phyloP scores from a whole-genome alignment of 2,113 vertebrate genomes.

The Urocolius indicus region DNA sequence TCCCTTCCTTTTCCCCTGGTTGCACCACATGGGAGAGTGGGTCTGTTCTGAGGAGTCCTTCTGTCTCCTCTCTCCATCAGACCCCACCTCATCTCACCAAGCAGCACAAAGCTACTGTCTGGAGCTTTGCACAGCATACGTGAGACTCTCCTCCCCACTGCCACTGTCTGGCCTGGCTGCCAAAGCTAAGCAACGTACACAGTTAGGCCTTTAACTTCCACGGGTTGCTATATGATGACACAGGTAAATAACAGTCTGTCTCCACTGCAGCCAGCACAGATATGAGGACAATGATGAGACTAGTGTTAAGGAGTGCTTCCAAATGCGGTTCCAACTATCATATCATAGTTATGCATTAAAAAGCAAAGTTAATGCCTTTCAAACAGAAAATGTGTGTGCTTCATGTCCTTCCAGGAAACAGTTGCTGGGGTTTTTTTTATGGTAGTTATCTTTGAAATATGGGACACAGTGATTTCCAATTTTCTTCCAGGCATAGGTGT shows the following conservation, averaged over 20 bases:
- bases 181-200: rapidly evolving
- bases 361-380: neutral
- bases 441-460: neutral
- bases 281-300: neutral
- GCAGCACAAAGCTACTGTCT: too few species aligned
- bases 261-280: neutral
- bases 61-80: neutral
- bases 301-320: neutral
- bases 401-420: neutral
- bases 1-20: neutral
- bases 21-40: rapidly evolving
- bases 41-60: neutral
- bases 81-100: rapidly evolving
- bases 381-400: neutral
- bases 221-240: neutral
- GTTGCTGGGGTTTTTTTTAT: neutral
- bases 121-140: rapidly evolving
- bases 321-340: neutral
- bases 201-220: neutral
- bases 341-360: rapidly evolving
- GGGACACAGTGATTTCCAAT: neutral
- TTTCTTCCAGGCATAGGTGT: neutral
- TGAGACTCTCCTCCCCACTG: rapidly evolving
- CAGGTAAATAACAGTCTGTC: neutral
- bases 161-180: neutral